Evolutionary conservation across 2,888 invertebrate species (phyloP), one percentile per base, ranked within the genome.

Genomic region (Euzophera pinguis): DNA sequence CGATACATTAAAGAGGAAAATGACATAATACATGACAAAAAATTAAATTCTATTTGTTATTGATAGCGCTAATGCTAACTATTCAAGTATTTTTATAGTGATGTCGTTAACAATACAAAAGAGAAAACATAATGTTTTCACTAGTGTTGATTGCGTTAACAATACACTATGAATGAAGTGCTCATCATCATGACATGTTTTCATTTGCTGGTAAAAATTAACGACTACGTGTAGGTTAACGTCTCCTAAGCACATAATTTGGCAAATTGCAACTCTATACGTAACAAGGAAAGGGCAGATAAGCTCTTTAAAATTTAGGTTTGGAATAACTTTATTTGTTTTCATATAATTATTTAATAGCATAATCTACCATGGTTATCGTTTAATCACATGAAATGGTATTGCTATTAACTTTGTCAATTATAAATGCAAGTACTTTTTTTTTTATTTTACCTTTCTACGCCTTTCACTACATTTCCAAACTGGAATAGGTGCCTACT

Each of bases 381-480:
- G 22, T 22, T 22, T 22, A 22, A 22, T 22, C 22, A 22, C 22
- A 22, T 22, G 2, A 3, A 22, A 22, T 22, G 22, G 22, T 22
- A 22, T 22, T 22, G 22, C 22, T 22, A 3, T 22, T 22, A 22
- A 3, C 22, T 22, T 22, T 22, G 22, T 22, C 22, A 22, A 22
- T 22, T 22, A 22, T 22, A 22, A 22, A 5, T n/a, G n/a, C n/a
- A n/a, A 22, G 22, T 22, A 22, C 5, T 22, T 22, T 5, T 22
- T 3, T 22, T 22, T 22, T 22, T 22, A 22, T 3, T 22, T 22
- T 5, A 3, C 2, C 71, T 73, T 71, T 67, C 69, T 63, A 67
- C 58, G 58, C 69, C 74, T 74, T 75, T 77, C 73, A 69, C 71
- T 59, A 54, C 54, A 67, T 66, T 63, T 63, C 60, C 58, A 57